Percentiles rank a stretch among this genome's conserved stretches.
Evolutionary conservation across 2,888 invertebrate species (phyloP).

Genomic region (Spisula subtruncata): DNA sequence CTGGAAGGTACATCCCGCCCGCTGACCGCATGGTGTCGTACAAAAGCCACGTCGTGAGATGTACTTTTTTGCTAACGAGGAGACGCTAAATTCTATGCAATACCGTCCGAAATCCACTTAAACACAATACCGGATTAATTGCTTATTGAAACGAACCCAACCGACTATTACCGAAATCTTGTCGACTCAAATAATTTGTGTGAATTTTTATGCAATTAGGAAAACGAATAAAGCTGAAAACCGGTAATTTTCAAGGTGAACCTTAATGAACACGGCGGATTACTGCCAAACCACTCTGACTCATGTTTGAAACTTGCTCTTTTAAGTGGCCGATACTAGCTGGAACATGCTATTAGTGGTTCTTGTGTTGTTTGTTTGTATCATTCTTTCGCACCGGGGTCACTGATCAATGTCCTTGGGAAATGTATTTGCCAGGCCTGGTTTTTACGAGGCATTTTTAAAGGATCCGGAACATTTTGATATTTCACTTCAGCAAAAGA

Average conservation of each 20-base stretch:
- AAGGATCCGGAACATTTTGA: no score
- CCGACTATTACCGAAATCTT: background rate
- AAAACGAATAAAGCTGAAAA: background rate
- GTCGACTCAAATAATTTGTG: background rate
- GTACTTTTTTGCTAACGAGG: constrained; percentile 23
- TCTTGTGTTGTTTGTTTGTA: no score
- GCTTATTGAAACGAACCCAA: background rate
- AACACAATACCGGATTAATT: background rate
- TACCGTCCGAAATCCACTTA: background rate
- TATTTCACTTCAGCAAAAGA: no score
- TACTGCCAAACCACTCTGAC: background rate
- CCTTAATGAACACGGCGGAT: background rate
- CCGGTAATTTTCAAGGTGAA: background rate
- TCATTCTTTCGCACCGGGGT: no score
- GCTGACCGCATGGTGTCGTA: constrained; percentile 28
- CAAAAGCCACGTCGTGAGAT: constrained; percentile 15
- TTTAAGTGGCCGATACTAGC: background rate
- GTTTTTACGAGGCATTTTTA: no score
- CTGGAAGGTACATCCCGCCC: constrained; percentile 43
- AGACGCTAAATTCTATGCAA: background rate
- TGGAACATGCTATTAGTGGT: no score
- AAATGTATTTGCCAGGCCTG: no score
- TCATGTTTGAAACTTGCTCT: constrained; percentile 1
- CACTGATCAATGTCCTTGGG: no score
- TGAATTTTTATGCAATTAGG: constrained; percentile 37